phyloP scores from a whole-genome alignment of 2,888 invertebrate species.

The Synanthedon tipuliformis region DNA sequence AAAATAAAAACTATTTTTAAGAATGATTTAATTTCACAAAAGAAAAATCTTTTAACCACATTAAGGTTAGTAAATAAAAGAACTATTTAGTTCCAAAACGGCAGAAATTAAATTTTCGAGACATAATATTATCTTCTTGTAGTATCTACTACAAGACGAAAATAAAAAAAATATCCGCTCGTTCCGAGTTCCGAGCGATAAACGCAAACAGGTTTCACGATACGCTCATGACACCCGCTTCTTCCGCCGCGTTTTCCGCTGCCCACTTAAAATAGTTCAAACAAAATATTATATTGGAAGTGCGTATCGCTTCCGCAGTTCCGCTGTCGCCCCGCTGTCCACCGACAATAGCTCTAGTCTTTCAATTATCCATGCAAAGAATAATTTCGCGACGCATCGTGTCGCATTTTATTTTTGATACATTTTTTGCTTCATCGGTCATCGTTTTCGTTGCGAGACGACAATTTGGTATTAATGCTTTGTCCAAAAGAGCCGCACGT shows the following conservation, averaged over 20 bases:
- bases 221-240: background rate
- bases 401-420: no score
- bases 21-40: background rate
- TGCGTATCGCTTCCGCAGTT: background rate
- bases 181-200: background rate
- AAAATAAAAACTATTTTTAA: background rate
- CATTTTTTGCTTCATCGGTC: background rate
- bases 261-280: background rate
- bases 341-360: background rate
- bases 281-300: background rate
- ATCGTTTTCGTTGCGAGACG: background rate
- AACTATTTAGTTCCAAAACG: no score
- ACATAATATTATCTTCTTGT: no score
- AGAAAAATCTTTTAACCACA: background rate
- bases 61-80: background rate
- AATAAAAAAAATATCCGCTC: no score
- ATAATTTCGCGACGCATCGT: no score
- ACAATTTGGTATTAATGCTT: background rate
- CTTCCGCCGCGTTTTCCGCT: background rate
- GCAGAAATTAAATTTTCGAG: no score
- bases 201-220: background rate
- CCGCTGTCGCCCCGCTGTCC: background rate
- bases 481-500: slow-evolving; percentile 19
- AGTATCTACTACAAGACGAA: no score
- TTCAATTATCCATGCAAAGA: no score